Conservation (phyloP, 2,888 invertebrate species). For the Helobdella robusta region DNA sequence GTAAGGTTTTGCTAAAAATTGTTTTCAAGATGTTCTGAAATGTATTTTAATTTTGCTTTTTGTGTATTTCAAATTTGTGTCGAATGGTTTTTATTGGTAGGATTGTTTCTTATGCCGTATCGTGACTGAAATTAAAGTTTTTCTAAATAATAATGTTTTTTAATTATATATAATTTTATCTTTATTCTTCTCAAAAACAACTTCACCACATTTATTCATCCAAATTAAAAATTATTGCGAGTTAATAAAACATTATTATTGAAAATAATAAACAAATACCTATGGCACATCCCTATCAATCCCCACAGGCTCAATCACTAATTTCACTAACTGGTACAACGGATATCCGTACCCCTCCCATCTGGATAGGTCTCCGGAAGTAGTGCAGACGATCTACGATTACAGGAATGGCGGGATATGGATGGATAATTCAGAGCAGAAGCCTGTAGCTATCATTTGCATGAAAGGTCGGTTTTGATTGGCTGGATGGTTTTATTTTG, state of each 20-base stretch:
- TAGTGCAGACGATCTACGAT: background rate
- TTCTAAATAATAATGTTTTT: too few species aligned
- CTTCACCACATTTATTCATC: too few species aligned
- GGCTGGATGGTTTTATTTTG: too few species aligned
- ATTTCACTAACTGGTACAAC: slow-evolving; percentile 10
- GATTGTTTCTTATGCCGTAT: too few species aligned
- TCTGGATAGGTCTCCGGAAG: background rate
- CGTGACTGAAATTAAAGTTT: too few species aligned
- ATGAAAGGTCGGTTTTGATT: slow-evolving; percentile 13
- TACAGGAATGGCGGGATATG: slow-evolving; percentile 8
- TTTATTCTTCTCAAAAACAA: too few species aligned
- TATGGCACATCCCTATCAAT: background rate
- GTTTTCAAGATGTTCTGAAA: background rate
- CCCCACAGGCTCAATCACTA: background rate
- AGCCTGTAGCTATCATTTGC: background rate
- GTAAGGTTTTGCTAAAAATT: background rate
- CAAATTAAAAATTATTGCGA: too few species aligned
- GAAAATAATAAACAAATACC: background rate
- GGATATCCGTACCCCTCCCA: slow-evolving; percentile 1
- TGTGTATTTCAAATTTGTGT: background rate
- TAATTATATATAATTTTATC: too few species aligned
- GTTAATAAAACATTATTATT: too few species aligned
- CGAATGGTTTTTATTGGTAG: too few species aligned
- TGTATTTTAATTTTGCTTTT: background rate
- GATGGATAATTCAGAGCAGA: background rate